Base-by-base conservation (phyloP, 2,797 vertebrate species). In the Fundulus diaphanus region DNA sequence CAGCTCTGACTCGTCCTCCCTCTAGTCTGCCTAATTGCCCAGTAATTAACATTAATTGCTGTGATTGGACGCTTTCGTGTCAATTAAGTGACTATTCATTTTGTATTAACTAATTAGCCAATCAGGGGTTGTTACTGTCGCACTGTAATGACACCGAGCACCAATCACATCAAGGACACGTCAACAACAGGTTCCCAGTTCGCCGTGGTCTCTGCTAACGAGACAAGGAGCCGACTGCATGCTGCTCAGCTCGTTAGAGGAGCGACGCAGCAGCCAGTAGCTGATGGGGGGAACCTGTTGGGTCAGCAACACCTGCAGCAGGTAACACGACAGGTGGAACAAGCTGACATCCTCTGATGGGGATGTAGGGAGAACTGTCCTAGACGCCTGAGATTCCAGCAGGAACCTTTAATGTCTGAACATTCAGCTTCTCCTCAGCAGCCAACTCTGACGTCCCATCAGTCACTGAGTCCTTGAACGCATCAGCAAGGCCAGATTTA, bases 81-180 rank as follows among this genome's bases (percentile, higher is more conserved):
- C 86, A 89, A 82, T 87, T 89, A 89, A 88, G 82, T 67, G 70
- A 54, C 73, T 86, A 77, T 83, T 89, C 78, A 87, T 88, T 84
- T 82, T 66, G 73, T 42, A 79, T 89, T 83, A 87, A 68, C 80
- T 85, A 92, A 89, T 90, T 90, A 90, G 72, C 87, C 88, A 89
- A 90, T 88, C 84, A 81, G 76, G 82, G 85, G 70, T 80, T 66
- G 82, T 89, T 83, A 87, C 72, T 74, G 78, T 85, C 82, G 65
- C 35, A 69, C 76, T 35, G 72, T 73, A 66, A 80, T n/a, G 78
- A 81, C 71, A 74, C 78, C 0, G 24, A 81, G 82, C 73, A 82
- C 85, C 87, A 85, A 88, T 87, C 84, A 79, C 57, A 24, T 81
- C 81, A 59, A 66, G n/a, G 51, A 83, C 81, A 78, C 16, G 37